Conservation (phyloP, 2,888 invertebrate genomes). For the Papilio protenor region DNA sequence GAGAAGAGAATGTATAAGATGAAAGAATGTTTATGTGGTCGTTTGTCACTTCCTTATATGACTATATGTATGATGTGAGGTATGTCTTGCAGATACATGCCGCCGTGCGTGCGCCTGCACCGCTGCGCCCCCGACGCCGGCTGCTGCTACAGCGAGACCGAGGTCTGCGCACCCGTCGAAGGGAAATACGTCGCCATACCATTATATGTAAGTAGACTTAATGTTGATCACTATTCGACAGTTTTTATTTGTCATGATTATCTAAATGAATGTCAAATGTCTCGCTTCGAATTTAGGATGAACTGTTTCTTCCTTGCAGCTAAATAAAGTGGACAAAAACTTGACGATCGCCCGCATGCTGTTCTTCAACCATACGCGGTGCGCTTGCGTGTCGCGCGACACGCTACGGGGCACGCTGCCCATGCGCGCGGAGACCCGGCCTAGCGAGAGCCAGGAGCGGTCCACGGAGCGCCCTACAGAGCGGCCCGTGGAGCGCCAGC, state of each 20-base stretch:
- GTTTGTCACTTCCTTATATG: neutral
- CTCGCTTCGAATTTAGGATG: neutral
- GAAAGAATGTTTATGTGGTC: neutral
- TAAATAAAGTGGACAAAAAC: constrained; percentile 69
- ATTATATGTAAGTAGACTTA: constrained; percentile 89
- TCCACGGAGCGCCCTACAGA: constrained; percentile 58
- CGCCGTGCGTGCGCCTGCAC: constrained; percentile 93
- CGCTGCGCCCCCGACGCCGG: constrained; percentile 95
- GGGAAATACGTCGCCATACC: constrained; percentile 89
- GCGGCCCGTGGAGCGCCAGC: constrained; percentile 54
- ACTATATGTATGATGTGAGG: neutral
- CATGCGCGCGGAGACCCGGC: constrained; percentile 45
- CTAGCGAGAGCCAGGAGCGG: constrained; percentile 50
- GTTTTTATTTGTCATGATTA: neutral
- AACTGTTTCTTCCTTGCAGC: constrained; percentile 55
- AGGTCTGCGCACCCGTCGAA: constrained; percentile 91
- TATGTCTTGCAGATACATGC: constrained; percentile 85
- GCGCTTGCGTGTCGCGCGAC: constrained; percentile 71
- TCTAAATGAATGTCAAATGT: neutral
- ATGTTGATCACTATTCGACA: neutral
- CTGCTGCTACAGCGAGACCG: constrained; percentile 89
- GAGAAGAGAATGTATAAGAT: too few species aligned
- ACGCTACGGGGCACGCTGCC: constrained; percentile 60
- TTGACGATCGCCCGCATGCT: constrained; percentile 65
- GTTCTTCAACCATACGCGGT: constrained; percentile 77